Evolutionary conservation across 2,888 invertebrate genomes (phyloP), one percentile per base, ranked within the genome.

Genomic region (Thyatira batis): DNA sequence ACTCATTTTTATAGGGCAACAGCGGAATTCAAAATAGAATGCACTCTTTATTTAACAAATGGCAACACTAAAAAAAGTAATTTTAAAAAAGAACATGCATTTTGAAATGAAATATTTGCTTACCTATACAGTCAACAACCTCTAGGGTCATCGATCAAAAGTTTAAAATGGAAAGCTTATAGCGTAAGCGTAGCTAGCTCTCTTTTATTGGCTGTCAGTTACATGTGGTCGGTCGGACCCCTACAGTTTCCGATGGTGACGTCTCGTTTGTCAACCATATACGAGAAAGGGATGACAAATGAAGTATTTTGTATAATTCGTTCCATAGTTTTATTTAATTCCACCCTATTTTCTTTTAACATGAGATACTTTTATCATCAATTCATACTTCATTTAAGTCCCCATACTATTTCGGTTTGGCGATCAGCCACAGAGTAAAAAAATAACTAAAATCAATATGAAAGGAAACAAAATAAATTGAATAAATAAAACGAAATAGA

Each of bases 141-240:
- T 25, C 13, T 13, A n/a, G 17, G 48, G 27, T 27, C 6, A 48
- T 48, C 13, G 9, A 48, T 48, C 48, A 48, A 48, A 27, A 27
- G 48, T 27, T 20, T 27, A 20, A 46, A 27, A 27, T 48, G 17
- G 17, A 48, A 28, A 48, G n/a, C n/a, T n/a, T n/a, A n/a, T n/a
- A n/a, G n/a, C n/a, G n/a, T n/a, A n/a, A n/a, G 48, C 27, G 48
- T 8, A 17, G 33, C n/a, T 13, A 33, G 20, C 25, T 30, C 27
- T n/a, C 21, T 21, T 56, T 48, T 53, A 56, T 56, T 48, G 48
- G 44, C 50, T 46, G 55, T 56, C 55, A 53, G 27, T 23, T 33
- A 27, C 55, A 56, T 20, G 45, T 50, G 55, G 45, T 20, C 9
- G 55, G 45, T 20, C 9, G 39, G 13, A 27, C 48, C 48, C 48